phyloP scores from a whole-genome alignment of 53 echinoderm and acorn worm species.

The Zoroaster sp. region DNA sequence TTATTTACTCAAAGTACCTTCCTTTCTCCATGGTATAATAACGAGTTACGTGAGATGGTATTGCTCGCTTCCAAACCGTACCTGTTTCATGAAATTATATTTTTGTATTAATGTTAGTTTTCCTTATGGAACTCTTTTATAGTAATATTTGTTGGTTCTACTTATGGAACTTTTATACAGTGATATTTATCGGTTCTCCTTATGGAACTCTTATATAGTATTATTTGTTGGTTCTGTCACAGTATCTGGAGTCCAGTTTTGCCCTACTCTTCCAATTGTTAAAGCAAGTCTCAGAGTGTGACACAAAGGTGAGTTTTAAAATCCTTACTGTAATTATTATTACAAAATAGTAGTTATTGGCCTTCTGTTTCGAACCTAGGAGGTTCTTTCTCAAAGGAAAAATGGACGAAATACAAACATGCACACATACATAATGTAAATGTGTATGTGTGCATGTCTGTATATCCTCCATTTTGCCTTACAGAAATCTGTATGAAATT shows the following conservation, averaged over 20 bases:
- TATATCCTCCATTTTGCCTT: not conserved
- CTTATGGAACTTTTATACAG: not conserved
- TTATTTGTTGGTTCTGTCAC: not conserved
- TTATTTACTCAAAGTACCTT: no score
- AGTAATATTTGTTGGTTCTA: not conserved
- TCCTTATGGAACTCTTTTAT: no score
- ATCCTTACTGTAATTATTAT: not conserved
- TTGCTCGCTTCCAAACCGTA: no score
- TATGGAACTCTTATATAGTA: not conserved
- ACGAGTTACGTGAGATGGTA: no score
- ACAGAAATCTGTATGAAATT: not conserved
- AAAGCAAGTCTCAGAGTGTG: conserved; percentile 98
- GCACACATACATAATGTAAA: no score
- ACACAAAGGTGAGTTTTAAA: conserved; percentile 76
- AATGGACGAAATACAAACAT: no score
- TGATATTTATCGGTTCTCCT: not conserved
- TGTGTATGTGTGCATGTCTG: no score
- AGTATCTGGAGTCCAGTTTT: conserved; percentile 96
- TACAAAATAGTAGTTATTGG: not conserved
- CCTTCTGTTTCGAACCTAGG: no score
- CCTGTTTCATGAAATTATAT: no score
- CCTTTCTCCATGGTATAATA: no score
- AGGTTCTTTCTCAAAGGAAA: no score
- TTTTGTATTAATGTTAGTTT: no score
- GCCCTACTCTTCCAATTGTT: conserved; percentile 86